A percentile compares a stretch with the other conserved stretches of the same genome.
Evolutionary conservation across 64 coral and sea anemone species (phyloP).

Genomic region (Dendronephthya gigantea): DNA sequence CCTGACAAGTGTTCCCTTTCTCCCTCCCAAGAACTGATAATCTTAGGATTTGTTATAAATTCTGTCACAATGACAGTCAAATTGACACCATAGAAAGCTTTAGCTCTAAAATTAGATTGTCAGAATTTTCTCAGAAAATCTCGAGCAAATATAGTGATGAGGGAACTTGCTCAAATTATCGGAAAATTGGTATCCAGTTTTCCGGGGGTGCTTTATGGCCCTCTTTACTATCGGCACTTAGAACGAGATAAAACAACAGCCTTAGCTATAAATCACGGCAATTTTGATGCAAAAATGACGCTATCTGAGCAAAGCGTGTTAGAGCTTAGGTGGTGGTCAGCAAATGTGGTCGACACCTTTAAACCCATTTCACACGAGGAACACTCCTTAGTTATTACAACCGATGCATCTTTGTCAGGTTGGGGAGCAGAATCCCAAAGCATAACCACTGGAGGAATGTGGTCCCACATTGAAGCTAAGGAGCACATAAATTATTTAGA

Average conservation of each 20-base stretch:
- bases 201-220: constrained; percentile 14
- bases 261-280: too few relatives aligned
- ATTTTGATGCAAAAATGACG: not conserved
- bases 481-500: constrained; percentile 8
- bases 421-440: not conserved
- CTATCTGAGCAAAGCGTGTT: not conserved
- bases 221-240: not conserved
- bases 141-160: not conserved
- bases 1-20: not conserved
- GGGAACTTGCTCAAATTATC: not conserved
- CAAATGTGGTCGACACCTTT: not conserved
- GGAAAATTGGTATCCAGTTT: constrained; percentile 20
- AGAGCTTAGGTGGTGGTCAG: not conserved
- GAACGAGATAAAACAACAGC: not conserved
- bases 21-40: not conserved
- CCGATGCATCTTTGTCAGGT: not conserved
- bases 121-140: not conserved
- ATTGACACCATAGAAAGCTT: not conserved
- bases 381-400: not conserved
- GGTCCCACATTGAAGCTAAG: not conserved
- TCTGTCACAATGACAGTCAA: not conserved
- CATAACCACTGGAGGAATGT: not conserved
- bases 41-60: constrained; percentile 11
- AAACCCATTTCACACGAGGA: not conserved
- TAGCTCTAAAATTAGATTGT: not conserved